These are phyloP conservation scores for Micrasema longulum DNA, from an alignment of 1,140 invertebrate species.

Conservation along the genomic window DNA sequence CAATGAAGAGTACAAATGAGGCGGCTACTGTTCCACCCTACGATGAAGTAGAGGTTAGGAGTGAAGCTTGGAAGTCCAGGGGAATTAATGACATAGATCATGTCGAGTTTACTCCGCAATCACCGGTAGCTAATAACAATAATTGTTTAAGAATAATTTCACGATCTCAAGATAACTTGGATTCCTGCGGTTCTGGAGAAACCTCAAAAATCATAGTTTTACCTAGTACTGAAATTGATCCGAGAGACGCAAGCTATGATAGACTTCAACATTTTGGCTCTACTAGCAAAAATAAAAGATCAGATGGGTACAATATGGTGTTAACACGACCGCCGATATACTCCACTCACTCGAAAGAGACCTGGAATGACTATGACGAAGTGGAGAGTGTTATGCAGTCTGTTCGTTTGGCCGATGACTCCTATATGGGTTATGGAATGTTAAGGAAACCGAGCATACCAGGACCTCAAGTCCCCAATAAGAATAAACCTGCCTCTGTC, in stretches of 20 bases:
- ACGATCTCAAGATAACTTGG: conserved; percentile 65
- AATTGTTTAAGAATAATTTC: conserved; percentile 66
- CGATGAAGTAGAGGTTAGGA: conserved; percentile 76
- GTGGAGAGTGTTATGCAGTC: conserved; percentile 72
- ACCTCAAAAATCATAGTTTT: conserved; percentile 65
- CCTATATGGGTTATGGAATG: conserved; percentile 81
- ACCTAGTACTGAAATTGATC: conserved; percentile 61
- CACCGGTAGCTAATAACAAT: conserved; percentile 61
- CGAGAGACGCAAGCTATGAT: conserved; percentile 75
- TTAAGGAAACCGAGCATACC: conserved; percentile 75
- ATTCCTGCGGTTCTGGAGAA: conserved; percentile 61
- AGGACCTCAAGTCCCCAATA: conserved; percentile 63
- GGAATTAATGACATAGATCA: conserved; percentile 79
- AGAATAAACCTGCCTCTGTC: conserved; percentile 59
- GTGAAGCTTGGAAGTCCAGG: conserved; percentile 81
- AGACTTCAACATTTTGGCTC: conserved; percentile 84
- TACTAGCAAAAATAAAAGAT: conserved; percentile 74
- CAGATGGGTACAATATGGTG: conserved; percentile 76
- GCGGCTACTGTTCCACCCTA: conserved; percentile 66
- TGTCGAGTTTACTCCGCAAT: conserved; percentile 65
- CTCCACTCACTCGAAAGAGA: conserved; percentile 61
- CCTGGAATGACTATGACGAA: conserved; percentile 77
- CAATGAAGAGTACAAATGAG: conserved; percentile 53
- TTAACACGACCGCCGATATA: conserved; percentile 65
- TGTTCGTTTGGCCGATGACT: conserved; percentile 79